These are phyloP conservation scores for Ornithoptera priamus DNA, from an alignment of 2,888 invertebrate genomes.

Conservation along the genomic window DNA sequence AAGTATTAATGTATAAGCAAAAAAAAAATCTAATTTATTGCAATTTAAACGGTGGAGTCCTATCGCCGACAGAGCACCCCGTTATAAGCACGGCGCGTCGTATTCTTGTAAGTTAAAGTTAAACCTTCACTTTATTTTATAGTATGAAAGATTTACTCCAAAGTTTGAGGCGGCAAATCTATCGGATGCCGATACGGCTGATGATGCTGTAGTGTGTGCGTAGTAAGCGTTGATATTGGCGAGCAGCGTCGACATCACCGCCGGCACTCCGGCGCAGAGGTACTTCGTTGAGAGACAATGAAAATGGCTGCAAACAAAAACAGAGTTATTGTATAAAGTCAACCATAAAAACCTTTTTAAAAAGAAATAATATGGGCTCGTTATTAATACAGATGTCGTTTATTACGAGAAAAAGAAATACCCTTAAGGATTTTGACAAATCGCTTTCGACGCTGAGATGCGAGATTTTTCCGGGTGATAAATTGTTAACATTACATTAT, in stretches of 20 bases:
- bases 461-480: constrained; percentile 11
- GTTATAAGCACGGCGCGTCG: too few relatives aligned
- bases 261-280: constrained; percentile 98
- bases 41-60: too few relatives aligned
- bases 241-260: constrained; percentile 98
- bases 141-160: constrained; percentile 85
- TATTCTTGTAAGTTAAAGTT: too few relatives aligned
- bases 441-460: constrained; percentile 3
- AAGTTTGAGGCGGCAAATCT: constrained; percentile 99
- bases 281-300: constrained; percentile 99
- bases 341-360: neutral
- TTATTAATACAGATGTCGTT: neutral
- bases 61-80: too few relatives aligned
- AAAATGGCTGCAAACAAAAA: constrained; percentile 88
- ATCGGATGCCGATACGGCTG: constrained; percentile 99
- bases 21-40: too few relatives aligned
- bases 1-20: too few relatives aligned
- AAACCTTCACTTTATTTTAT: too few relatives aligned
- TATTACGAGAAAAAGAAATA: neutral
- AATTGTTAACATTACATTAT: constrained; percentile 15
- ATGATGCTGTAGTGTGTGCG: constrained; percentile 98
- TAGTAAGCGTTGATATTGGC: constrained; percentile 99
- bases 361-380: neutral
- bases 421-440: constrained; percentile 9
- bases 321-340: too few relatives aligned